Percentiles rank a stretch among this genome's conserved stretches.
phyloP scores from a whole-genome alignment of 2,113 vertebrate genomes.

The Siniperca chuatsi region DNA sequence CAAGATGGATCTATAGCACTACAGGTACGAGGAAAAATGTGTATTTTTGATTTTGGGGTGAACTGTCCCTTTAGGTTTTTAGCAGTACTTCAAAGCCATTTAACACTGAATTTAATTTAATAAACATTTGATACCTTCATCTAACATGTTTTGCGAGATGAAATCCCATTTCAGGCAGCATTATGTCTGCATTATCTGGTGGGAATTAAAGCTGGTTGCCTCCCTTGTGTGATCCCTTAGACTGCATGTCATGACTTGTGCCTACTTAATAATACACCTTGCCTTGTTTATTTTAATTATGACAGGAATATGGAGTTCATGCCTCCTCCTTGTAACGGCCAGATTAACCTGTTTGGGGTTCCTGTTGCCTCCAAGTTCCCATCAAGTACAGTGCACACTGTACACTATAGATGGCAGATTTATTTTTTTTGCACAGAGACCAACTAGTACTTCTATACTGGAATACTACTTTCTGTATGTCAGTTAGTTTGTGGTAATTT shows the following conservation, averaged over 20 bases:
- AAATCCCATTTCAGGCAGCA: background rate
- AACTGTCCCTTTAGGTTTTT: no score
- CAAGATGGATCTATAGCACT: no score
- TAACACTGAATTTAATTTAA: background rate
- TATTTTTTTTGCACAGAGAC: background rate
- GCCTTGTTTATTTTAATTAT: background rate
- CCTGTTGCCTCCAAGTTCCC: background rate
- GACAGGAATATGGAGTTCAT: background rate
- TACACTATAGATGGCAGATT: background rate
- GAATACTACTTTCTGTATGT: background rate
- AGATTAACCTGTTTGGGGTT: background rate
- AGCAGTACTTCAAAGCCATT: background rate
- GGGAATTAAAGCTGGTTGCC: background rate
- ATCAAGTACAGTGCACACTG: background rate
- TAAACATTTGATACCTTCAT: background rate
- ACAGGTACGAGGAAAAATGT: no score
- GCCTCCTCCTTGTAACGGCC: background rate
- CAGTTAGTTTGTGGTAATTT: background rate
- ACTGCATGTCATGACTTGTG: background rate
- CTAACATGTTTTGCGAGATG: background rate
- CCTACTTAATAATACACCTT: background rate
- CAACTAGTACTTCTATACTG: background rate
- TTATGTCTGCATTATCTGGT: background rate
- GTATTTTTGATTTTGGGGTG: no score
- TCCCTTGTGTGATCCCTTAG: background rate